Conservation (phyloP, 2,888 invertebrate species). For the Spialia ferax region DNA sequence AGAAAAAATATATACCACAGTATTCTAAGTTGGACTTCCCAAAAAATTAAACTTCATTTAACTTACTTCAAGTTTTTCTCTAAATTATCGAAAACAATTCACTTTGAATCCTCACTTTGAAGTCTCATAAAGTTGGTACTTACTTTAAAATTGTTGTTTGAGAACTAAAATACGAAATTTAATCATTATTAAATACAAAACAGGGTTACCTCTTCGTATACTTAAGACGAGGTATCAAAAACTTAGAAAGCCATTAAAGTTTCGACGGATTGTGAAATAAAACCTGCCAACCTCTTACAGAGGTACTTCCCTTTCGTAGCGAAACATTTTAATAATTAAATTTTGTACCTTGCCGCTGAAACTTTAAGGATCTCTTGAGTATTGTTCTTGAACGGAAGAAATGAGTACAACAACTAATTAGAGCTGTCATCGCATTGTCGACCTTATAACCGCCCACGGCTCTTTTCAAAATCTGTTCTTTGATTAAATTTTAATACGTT, state of each 20-base stretch:
- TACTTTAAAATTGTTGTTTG: neutral
- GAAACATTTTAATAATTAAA: slow-evolving; percentile 39
- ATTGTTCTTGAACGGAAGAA: slow-evolving; percentile 38
- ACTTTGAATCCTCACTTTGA: neutral
- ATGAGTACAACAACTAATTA: slow-evolving; percentile 46
- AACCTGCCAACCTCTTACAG: slow-evolving; percentile 31
- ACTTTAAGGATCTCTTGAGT: slow-evolving; percentile 33
- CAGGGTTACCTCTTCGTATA: neutral
- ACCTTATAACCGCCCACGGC: slow-evolving; percentile 16
- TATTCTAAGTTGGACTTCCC: too few species aligned
- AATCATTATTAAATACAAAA: slow-evolving; percentile 15
- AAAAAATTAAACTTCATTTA: too few species aligned
- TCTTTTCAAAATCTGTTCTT: slow-evolving; percentile 18
- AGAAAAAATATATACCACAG: too few species aligned
- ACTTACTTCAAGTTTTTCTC: too few species aligned
- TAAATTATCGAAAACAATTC: too few species aligned
- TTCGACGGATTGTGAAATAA: slow-evolving; percentile 31
- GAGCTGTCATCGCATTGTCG: slow-evolving; percentile 39
- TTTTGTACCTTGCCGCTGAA: slow-evolving; percentile 33
- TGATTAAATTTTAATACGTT: slow-evolving; percentile 16
- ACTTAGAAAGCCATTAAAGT: slow-evolving; percentile 31
- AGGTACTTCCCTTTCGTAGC: slow-evolving; percentile 28
- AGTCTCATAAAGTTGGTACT: neutral
- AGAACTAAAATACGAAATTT: neutral
- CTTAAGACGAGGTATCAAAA: slow-evolving; percentile 25